Conservation (phyloP, 2,888 invertebrate species). For the Lamproptera curius region DNA sequence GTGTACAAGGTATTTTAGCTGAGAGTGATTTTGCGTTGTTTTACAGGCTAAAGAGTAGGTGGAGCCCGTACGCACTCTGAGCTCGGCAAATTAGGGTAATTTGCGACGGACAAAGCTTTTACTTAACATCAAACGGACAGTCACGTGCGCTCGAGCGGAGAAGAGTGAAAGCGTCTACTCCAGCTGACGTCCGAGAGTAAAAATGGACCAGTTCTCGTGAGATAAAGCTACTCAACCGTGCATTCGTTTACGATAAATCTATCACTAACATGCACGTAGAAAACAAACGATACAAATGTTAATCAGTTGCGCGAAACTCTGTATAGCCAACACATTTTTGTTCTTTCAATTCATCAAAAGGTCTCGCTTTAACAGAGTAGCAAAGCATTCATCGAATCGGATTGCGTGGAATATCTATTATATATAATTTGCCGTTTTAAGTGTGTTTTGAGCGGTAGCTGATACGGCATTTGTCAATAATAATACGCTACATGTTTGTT, state of each 20-base stretch:
- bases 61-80: not conserved
- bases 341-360: slow-evolving; percentile 13
- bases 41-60: too few relatives aligned
- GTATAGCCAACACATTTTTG: slow-evolving; percentile 11
- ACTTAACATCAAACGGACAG: slow-evolving; percentile 26
- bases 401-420: slow-evolving; percentile 7
- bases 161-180: slow-evolving; percentile 43
- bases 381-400: too few relatives aligned
- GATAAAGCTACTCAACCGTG: slow-evolving; percentile 15
- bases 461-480: slow-evolving; percentile 18
- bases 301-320: slow-evolving; percentile 13
- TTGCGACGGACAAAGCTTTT: slow-evolving; percentile 22
- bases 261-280: slow-evolving; percentile 10
- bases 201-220: slow-evolving; percentile 26
- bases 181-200: slow-evolving; percentile 34
- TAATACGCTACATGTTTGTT: slow-evolving; percentile 17
- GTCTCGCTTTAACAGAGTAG: not conserved
- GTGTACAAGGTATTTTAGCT: too few relatives aligned
- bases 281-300: slow-evolving; percentile 4
- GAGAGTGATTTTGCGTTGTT: too few relatives aligned
- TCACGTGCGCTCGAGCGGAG: slow-evolving; percentile 38
- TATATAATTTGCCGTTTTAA: slow-evolving; percentile 18
- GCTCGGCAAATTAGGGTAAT: slow-evolving; percentile 12
- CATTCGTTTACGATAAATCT: slow-evolving; percentile 19
- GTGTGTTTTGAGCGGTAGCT: too few relatives aligned